These are phyloP conservation scores for Gouania willdenowi DNA, from an alignment of 2,797 vertebrate genomes.

Conservation along the genomic window DNA sequence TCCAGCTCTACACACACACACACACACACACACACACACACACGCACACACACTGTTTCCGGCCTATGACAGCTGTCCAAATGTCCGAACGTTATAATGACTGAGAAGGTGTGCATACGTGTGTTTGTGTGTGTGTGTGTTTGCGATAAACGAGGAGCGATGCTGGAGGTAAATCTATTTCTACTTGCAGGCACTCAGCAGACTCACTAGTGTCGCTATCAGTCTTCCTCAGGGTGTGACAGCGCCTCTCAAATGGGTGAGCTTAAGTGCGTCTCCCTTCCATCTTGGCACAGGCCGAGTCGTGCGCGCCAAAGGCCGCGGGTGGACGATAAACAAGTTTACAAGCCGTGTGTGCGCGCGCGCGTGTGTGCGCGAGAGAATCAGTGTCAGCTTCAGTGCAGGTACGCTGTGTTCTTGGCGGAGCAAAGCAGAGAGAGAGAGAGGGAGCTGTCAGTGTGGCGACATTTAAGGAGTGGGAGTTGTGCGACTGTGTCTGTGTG, in stretches of 20 bases:
- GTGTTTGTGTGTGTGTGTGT: background rate
- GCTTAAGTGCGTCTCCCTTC: background rate
- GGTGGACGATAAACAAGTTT: constrained; percentile 2
- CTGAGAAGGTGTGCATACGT: constrained; percentile 14
- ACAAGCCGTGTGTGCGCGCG: constrained; percentile 1
- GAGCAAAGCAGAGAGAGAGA: constrained; percentile 28
- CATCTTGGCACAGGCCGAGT: background rate
- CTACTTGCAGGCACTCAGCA: constrained; percentile 5
- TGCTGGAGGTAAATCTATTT: constrained; percentile 30
- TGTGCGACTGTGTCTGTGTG: constrained; percentile 4
- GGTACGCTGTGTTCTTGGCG: constrained; percentile 53
- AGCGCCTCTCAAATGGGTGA: background rate
- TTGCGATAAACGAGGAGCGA: constrained; percentile 10
- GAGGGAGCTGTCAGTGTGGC: constrained; percentile 48
- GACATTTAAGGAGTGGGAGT: constrained; percentile 33
- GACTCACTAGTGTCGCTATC: constrained; percentile 9
- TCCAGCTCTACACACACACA: too few relatives aligned
- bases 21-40: too few relatives aligned
- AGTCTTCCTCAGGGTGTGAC: constrained; percentile 30
- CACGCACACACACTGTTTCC: too few relatives aligned
- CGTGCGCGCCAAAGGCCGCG: background rate
- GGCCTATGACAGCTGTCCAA: constrained; percentile 24
- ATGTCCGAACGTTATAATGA: constrained; percentile 35
- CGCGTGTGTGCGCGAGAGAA: constrained; percentile 6
- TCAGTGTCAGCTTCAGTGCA: constrained; percentile 35